Evolutionary conservation across 2,888 invertebrate species (phyloP).

Genomic region (Polyommatus icarus): DNA sequence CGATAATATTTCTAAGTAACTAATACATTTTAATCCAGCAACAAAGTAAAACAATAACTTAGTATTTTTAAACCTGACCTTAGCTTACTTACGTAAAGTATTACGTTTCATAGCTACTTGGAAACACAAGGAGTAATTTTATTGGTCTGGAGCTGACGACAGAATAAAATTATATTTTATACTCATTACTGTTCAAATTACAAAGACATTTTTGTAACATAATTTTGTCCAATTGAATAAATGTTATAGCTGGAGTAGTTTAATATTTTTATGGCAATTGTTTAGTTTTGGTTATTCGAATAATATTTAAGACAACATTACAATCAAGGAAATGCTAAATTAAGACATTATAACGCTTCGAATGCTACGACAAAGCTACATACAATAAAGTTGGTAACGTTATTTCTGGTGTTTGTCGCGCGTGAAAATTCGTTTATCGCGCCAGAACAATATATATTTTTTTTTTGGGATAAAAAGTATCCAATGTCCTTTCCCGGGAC

Average conservation of each 20-base stretch:
- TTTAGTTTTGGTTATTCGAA: not conserved
- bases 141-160: conserved; percentile 2
- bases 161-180: not conserved
- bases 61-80: not conserved
- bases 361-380: too few species aligned
- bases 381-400: too few species aligned
- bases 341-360: too few species aligned
- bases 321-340: too few species aligned
- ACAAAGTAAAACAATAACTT: not conserved
- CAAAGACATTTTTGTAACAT: not conserved
- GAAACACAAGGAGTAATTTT: conserved; percentile 6
- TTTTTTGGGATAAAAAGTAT: too few species aligned
- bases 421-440: too few species aligned
- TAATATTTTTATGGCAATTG: not conserved
- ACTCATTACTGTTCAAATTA: not conserved
- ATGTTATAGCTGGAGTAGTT: not conserved
- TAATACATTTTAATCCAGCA: conserved; percentile 1
- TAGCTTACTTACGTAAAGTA: conserved; percentile 3
- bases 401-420: too few species aligned
- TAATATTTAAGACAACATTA: too few species aligned
- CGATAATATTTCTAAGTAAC: not conserved
- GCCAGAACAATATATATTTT: too few species aligned
- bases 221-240: not conserved
- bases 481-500: too few species aligned
- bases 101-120: not conserved